These are phyloP conservation scores for Achroia grisella DNA, from an alignment of 1,140 invertebrate genomes.

Conservation along the genomic window DNA sequence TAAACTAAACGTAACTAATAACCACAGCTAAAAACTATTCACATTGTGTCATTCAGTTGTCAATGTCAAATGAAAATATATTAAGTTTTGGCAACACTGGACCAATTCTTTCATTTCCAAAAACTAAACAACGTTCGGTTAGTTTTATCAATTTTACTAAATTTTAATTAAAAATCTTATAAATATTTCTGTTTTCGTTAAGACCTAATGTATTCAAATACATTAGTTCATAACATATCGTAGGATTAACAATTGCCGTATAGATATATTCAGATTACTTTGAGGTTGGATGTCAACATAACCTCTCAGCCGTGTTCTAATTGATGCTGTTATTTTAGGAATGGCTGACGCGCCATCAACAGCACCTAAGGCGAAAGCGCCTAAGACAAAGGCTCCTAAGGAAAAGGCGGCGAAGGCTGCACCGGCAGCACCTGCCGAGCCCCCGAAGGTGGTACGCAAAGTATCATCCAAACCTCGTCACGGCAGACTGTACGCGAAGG, in stretches of 20 bases:
- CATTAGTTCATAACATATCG: neutral
- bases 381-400: conserved; percentile 75
- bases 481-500: conserved; percentile 95
- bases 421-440: conserved; percentile 60
- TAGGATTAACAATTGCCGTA: conserved; percentile 25
- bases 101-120: conserved; percentile 53
- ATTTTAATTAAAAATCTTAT: conserved; percentile 17
- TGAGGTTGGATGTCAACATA: conserved; percentile 57
- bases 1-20: no score
- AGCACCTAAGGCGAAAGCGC: conserved; percentile 76
- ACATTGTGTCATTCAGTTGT: no score
- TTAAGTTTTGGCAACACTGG: no score
- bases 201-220: neutral
- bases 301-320: conserved; percentile 30
- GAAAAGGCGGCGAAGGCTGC: conserved; percentile 74
- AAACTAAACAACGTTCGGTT: conserved; percentile 51
- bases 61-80: no score
- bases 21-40: no score
- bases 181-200: conserved; percentile 16
- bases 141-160: conserved; percentile 35
- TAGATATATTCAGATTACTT: conserved; percentile 47
- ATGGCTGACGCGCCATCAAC: conserved; percentile 77
- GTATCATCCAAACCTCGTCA: conserved; percentile 79
- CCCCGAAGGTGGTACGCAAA: conserved; percentile 73
- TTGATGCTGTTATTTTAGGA: conserved; percentile 63